Percentiles rank a stretch among this genome's conserved stretches.
Evolutionary conservation across 2,797 vertebrate genomes (phyloP).

Genomic region (Synanceia verrucosa): DNA sequence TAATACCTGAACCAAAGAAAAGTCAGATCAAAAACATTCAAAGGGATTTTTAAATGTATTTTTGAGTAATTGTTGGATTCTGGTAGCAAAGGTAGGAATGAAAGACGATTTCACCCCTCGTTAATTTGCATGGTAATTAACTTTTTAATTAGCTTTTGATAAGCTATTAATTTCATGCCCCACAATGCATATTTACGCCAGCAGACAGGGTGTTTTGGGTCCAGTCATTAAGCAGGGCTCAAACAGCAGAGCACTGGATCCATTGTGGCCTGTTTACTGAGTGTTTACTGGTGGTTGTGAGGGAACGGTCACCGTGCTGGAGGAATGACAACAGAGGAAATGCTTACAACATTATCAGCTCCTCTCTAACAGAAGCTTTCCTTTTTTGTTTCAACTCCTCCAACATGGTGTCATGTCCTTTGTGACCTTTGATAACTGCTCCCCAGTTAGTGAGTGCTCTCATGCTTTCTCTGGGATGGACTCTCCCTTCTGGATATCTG

Average conservation of each 20-base stretch:
- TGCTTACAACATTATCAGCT: conserved; percentile 8
- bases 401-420: conserved; percentile 22
- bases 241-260: not conserved
- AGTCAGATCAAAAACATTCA: not conserved
- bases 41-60: not conserved
- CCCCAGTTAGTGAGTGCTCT: not conserved
- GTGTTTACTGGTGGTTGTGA: conserved; percentile 28
- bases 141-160: conserved; percentile 24
- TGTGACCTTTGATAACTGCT: conserved; percentile 12
- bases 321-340: conserved; percentile 1
- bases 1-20: not conserved
- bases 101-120: conserved; percentile 1
- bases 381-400: not conserved
- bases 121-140: conserved; percentile 15
- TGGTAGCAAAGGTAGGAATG: not conserved
- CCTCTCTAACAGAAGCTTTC: not conserved
- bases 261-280: conserved; percentile 17
- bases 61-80: not conserved
- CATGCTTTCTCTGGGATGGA: not conserved
- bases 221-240: conserved; percentile 1
- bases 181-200: not conserved
- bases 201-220: conserved; percentile 4
- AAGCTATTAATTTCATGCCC: conserved; percentile 3
- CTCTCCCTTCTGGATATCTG: conserved; percentile 3
- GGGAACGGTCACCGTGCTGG: conserved; percentile 5